phyloP scores from a whole-genome alignment of 2,113 vertebrate genomes.

The Callocephalon fimbriatum region DNA sequence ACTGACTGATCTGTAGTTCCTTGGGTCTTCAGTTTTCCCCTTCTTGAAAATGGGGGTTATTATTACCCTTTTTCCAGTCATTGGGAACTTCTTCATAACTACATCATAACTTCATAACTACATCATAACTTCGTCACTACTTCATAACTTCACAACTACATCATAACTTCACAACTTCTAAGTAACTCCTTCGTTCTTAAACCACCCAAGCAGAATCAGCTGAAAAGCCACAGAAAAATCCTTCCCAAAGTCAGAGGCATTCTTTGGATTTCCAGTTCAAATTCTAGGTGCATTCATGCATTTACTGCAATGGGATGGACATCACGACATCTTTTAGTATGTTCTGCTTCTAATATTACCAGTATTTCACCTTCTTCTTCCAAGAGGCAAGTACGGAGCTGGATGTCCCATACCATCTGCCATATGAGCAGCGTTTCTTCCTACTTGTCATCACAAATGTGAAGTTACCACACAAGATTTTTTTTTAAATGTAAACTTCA shows the following conservation, averaged over 20 bases:
- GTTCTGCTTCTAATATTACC: neutral
- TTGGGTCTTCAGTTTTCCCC: no score
- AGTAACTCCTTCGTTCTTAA: neutral
- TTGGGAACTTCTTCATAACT: no score
- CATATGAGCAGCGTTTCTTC: neutral
- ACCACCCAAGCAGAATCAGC: neutral
- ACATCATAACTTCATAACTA: no score
- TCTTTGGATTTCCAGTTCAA: neutral
- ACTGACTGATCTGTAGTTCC: no score
- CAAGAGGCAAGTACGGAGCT: neutral
- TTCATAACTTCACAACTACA: no score
- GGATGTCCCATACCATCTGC: neutral
- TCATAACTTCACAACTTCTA: no score
- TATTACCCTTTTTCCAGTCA: no score
- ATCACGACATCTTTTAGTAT: accelerated
- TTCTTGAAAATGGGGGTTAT: no score
- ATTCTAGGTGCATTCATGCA: neutral
- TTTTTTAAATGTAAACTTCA: neutral
- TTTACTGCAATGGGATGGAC: neutral
- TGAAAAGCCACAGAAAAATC: neutral
- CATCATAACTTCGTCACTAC: no score
- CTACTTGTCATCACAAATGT: neutral
- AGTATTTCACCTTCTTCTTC: neutral
- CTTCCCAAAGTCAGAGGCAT: accelerated
- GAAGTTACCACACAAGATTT: neutral